Evolutionary conservation across 2,888 invertebrate species (phyloP).

Genomic region (Leptinotarsa tumamoca): DNA sequence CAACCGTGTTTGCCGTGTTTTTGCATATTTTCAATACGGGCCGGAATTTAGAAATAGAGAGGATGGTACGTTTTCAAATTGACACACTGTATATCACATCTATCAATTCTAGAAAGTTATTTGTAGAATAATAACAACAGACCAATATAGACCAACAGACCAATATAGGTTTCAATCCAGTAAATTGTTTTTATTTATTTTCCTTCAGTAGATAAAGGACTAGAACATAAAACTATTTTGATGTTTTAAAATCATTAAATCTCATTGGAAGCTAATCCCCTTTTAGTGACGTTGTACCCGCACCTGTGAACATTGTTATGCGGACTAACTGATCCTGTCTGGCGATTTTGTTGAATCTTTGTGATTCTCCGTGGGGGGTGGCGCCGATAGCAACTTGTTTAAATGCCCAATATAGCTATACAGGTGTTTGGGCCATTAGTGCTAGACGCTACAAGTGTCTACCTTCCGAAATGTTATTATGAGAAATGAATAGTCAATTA

Average conservation of each 20-base stretch:
- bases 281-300: constrained; percentile 1
- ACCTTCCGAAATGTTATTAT: constrained; percentile 44
- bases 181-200: background rate
- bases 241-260: background rate
- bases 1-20: no score
- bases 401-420: constrained; percentile 42
- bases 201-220: no score
- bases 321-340: constrained; percentile 46
- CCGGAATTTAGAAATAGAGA: no score
- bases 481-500: constrained; percentile 49
- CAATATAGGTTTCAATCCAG: no score
- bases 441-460: constrained; percentile 49
- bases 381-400: constrained; percentile 55
- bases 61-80: no score
- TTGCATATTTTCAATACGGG: no score
- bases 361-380: constrained; percentile 58
- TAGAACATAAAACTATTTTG: no score
- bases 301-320: constrained; percentile 12
- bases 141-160: no score
- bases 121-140: no score
- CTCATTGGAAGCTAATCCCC: background rate
- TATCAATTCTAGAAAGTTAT: no score
- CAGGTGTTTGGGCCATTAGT: constrained; percentile 60
- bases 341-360: constrained; percentile 51
- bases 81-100: no score